A percentile compares a stretch with the other conserved stretches of the same genome.
Conservation (phyloP, 2,888 invertebrate genomes). For the Tachina lurida region DNA sequence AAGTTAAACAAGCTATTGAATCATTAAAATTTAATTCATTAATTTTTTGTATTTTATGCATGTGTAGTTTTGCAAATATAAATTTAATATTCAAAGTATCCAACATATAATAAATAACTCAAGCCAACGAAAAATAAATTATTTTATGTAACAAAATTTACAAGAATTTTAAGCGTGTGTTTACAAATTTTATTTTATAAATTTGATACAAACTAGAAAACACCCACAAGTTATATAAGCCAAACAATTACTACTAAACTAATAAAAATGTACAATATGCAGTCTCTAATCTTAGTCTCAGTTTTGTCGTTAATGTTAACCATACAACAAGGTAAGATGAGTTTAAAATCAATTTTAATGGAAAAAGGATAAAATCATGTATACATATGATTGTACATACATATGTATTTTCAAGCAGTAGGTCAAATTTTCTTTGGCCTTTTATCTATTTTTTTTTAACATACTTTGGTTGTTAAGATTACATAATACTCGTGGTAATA, state of each 20-base stretch:
- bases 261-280: constrained; percentile 75
- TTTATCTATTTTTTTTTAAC: background rate
- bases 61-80: constrained; percentile 7
- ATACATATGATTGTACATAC: background rate
- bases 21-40: constrained; percentile 26
- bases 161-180: constrained; percentile 39
- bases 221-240: constrained; percentile 41
- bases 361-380: background rate
- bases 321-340: constrained; percentile 82
- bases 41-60: constrained; percentile 5
- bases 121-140: constrained; percentile 20
- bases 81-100: constrained; percentile 24
- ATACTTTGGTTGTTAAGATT: constrained; percentile 15
- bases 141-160: constrained; percentile 40
- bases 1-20: constrained; percentile 44
- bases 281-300: constrained; percentile 81
- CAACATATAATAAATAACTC: background rate
- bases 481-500: constrained; percentile 40
- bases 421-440: constrained; percentile 32
- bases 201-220: constrained; percentile 23
- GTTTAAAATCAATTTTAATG: constrained; percentile 14
- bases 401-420: constrained; percentile 29
- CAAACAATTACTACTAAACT: constrained; percentile 58
- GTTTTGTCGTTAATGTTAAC: constrained; percentile 81
- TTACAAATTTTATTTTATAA: background rate